Percentiles rank a stretch among this genome's conserved stretches.
These are phyloP conservation scores for Chelidonichthys spinosus DNA, from an alignment of 2,797 vertebrate genomes.

Conservation along the genomic window DNA sequence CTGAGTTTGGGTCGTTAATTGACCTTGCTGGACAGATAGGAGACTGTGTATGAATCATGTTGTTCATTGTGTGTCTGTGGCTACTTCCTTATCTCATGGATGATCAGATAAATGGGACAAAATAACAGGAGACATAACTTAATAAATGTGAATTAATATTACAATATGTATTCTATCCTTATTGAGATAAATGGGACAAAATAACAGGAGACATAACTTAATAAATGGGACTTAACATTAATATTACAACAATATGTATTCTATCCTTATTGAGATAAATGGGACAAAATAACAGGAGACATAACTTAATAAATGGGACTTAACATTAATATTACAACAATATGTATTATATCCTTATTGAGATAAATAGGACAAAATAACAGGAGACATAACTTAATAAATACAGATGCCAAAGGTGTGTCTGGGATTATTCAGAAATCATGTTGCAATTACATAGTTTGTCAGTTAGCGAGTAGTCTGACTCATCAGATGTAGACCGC, in stretches of 20 bases:
- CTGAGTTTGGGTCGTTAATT: conserved; percentile 22
- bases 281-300: neutral
- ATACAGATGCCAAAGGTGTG: no score
- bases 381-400: no score
- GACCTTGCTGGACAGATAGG: conserved; percentile 6
- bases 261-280: neutral
- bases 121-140: no score
- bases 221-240: neutral
- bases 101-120: neutral
- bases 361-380: neutral
- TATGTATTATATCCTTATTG: neutral
- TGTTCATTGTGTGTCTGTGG: neutral
- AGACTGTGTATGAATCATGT: neutral
- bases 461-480: no score
- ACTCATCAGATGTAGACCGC: no score
- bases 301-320: no score
- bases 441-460: no score
- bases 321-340: no score
- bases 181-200: neutral
- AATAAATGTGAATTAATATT: neutral
- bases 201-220: neutral
- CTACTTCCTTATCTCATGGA: neutral
- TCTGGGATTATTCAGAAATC: no score
- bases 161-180: neutral
- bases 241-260: neutral